A percentile compares a stretch with the other conserved stretches of the same genome.
These are phyloP conservation scores for Cyclophora albipunctata DNA, from an alignment of 2,888 invertebrate species.

Conservation along the genomic window DNA sequence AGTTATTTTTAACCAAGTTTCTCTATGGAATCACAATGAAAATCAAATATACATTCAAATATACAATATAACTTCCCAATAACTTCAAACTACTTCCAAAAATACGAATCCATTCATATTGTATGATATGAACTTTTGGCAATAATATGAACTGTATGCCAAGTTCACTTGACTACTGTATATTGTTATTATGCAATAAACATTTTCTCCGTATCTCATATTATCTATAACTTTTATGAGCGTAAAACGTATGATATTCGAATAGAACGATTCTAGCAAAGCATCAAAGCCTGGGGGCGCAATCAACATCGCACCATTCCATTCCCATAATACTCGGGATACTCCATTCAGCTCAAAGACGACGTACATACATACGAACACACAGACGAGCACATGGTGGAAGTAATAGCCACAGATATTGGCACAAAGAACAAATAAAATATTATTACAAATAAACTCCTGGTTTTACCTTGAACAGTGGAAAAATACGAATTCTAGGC, in stretches of 20 bases:
- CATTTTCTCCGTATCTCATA: too few relatives aligned
- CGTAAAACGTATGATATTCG: slow-evolving; percentile 13
- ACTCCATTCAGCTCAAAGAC: slow-evolving; percentile 6
- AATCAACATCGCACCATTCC: slow-evolving; percentile 23
- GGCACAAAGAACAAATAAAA: slow-evolving; percentile 8
- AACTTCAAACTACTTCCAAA: too few relatives aligned
- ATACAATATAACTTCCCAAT: too few relatives aligned
- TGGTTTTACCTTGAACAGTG: background rate
- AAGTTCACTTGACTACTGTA: too few relatives aligned
- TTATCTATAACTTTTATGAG: too few relatives aligned
- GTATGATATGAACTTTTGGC: too few relatives aligned
- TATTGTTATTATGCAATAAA: too few relatives aligned
- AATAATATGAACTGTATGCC: too few relatives aligned
- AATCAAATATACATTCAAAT: too few relatives aligned
- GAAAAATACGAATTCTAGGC: background rate
- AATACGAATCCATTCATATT: too few relatives aligned
- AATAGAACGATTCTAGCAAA: slow-evolving; percentile 24
- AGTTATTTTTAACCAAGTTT: too few relatives aligned
- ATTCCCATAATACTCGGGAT: slow-evolving; percentile 2
- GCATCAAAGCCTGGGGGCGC: slow-evolving; percentile 26
- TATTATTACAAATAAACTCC: slow-evolving; percentile 5
- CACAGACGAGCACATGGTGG: background rate
- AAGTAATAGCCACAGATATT: slow-evolving; percentile 3
- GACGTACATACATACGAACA: slow-evolving; percentile 4
- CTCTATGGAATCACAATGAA: too few relatives aligned